Base-by-base conservation (phyloP, 1,140 invertebrate genomes). In the Drosophila insularis region DNA sequence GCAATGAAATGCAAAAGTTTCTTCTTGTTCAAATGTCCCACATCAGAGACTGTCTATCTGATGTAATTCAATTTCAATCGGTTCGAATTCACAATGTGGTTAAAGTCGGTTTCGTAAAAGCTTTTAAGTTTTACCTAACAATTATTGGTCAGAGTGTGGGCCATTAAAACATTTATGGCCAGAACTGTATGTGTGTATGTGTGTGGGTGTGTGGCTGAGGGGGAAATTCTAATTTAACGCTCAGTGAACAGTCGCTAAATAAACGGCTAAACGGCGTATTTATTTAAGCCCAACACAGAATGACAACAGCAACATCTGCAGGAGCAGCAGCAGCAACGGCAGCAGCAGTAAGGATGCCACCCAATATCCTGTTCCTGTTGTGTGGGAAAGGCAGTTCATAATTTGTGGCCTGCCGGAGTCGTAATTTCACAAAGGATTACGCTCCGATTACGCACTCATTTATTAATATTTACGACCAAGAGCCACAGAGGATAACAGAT, bases 371-470 rank as follows among this genome's bases (percentile, higher is more conserved):
- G 78, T 78, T 67, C 64, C 31, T 71, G 67, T 19, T 64, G 71
- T 39, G 64, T 74, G 31, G 50, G 37, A 55, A 55, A 32, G 31
- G 35, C 64, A 53, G 66, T 71, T 62, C 67, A 71, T 80, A 80
- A 87, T 82, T 86, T 82, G 82, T 54, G 76, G 71, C 64, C 63
- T 54, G 67, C 62, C 76, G 60, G 64, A 63, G 74, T 79, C 71
- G 86, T 89, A 89, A 89, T 89, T 89, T 89, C 63, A 84, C 84
- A 89, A 89, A 89, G 84, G 84, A 89, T 89, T 89, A 89, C 84
- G 74, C 74, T 50, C 68, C 80, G 84, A 89, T 89, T 89, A 89
- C 77, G 77, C 80, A 78, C 73, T 89, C 85, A 89, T 89, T 89
- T 89, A 89, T 89, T 79, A 89, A 89, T 89, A 84, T 89, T 89